Conservation (phyloP, 2,888 invertebrate genomes). For the Andrena praecox region DNA sequence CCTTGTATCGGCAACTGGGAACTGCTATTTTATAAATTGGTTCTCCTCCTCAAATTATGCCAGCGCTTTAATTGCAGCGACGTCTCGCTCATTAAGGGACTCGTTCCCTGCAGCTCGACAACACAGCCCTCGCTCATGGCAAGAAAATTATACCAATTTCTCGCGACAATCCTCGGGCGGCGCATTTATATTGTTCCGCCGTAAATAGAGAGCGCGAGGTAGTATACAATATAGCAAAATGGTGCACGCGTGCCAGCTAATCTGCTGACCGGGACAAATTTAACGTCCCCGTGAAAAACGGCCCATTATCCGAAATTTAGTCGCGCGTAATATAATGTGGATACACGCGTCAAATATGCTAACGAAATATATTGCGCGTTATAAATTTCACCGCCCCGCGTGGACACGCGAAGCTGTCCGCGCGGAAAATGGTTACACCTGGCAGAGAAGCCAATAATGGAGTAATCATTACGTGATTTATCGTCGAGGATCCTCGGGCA, state of each 20-base stretch:
- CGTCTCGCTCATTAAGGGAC: not conserved
- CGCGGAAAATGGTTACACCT: slow-evolving; percentile 1
- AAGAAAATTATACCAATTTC: slow-evolving; percentile 13
- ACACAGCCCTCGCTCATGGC: not conserved
- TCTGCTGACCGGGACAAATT: slow-evolving; percentile 32
- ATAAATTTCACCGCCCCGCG: slow-evolving; percentile 23
- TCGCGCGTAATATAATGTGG: slow-evolving; percentile 32
- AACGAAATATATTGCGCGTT: slow-evolving; percentile 41
- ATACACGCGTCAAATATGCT: slow-evolving; percentile 43
- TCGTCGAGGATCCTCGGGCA: not conserved
- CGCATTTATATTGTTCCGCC: not conserved
- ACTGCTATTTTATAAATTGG: not conserved
- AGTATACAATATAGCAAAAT: not conserved
- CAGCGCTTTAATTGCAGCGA: not conserved
- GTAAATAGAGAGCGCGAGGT: slow-evolving; percentile 9
- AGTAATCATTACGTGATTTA: slow-evolving; percentile 40
- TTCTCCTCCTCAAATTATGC: not conserved
- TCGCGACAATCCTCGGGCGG: not conserved
- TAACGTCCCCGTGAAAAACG: slow-evolving; percentile 37
- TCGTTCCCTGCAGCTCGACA: not conserved
- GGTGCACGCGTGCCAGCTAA: slow-evolving; percentile 17
- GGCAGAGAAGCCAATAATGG: slow-evolving; percentile 40
- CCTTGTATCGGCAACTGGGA: not conserved
- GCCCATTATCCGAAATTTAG: slow-evolving; percentile 42
- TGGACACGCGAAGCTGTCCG: too few species aligned